A percentile compares a stretch with the other conserved stretches of the same genome.
Conservation (phyloP, 2,797 vertebrate species). For the Onychomys torridus region DNA sequence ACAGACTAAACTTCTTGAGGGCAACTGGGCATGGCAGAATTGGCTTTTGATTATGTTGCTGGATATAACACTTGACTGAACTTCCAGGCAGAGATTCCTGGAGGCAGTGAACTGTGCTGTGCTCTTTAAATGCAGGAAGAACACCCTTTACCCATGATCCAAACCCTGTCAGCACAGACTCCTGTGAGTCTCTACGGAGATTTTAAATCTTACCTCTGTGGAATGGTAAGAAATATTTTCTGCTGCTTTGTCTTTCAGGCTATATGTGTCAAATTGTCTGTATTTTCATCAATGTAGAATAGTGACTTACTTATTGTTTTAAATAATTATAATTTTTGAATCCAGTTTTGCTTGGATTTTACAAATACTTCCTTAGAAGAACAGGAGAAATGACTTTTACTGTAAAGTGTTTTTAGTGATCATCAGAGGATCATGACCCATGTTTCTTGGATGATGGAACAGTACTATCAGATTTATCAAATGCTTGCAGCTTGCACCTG, state of each 20-base stretch:
- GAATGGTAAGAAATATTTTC: not conserved
- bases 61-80: conserved; percentile 19
- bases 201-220: not conserved
- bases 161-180: not conserved
- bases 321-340: conserved; percentile 55
- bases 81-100: not conserved
- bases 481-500: not conserved
- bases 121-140: not conserved
- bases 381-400: conserved; percentile 71
- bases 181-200: not conserved
- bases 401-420: conserved; percentile 61
- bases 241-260: not conserved
- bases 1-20: not conserved
- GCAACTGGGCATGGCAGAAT: not conserved
- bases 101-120: not conserved
- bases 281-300: conserved; percentile 25
- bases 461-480: conserved; percentile 48
- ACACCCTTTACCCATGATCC: not conserved
- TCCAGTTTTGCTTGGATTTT: conserved; percentile 46
- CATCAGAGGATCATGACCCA: conserved; percentile 59
- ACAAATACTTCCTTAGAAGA: conserved; percentile 40
- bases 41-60: not conserved
- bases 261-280: conserved; percentile 46
- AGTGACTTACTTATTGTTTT: conserved; percentile 36
- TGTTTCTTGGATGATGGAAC: conserved; percentile 18